Percentiles rank a stretch among this genome's conserved stretches.
phyloP scores from a whole-genome alignment of 2,888 invertebrate genomes.

The Erebia epiphron region DNA sequence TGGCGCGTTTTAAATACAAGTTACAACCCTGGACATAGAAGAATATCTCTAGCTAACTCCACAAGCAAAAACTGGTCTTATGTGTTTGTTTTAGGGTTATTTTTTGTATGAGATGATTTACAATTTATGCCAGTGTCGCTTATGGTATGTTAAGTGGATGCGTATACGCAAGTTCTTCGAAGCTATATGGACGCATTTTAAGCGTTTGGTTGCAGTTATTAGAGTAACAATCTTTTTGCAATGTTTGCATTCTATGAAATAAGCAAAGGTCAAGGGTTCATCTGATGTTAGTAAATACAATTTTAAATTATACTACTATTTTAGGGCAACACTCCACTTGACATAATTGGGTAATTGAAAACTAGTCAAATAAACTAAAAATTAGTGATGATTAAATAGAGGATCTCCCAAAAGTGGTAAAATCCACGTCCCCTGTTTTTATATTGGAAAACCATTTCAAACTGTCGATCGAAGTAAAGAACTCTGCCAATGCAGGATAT shows the following conservation, averaged over 20 bases:
- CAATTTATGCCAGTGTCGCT: not conserved
- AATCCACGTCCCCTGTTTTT: too few species aligned
- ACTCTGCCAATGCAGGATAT: too few species aligned
- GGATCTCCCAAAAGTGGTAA: too few species aligned
- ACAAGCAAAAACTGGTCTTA: conserved; percentile 4
- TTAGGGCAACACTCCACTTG: too few species aligned
- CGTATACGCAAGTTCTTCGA: conserved; percentile 44
- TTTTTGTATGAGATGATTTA: not conserved
- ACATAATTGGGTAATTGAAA: too few species aligned
- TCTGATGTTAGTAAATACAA: not conserved
- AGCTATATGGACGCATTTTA: conserved; percentile 46
- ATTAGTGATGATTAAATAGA: too few species aligned
- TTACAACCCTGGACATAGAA: conserved; percentile 17
- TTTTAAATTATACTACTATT: too few species aligned
- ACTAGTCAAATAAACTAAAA: too few species aligned
- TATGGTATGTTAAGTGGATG: conserved; percentile 29
- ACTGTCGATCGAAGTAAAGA: too few species aligned
- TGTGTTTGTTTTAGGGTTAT: not conserved
- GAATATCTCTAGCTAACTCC: not conserved
- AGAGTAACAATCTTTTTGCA: conserved; percentile 45
- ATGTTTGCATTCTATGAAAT: conserved; percentile 18
- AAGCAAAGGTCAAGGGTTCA: conserved; percentile 1
- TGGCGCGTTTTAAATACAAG: conserved; percentile 36
- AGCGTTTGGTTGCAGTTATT: conserved; percentile 47
- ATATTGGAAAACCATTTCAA: too few species aligned